Percentiles rank a stretch among this genome's conserved stretches.
Evolutionary conservation across 2,888 invertebrate species (phyloP).

Genomic region (Teleogryllus oceanicus): DNA sequence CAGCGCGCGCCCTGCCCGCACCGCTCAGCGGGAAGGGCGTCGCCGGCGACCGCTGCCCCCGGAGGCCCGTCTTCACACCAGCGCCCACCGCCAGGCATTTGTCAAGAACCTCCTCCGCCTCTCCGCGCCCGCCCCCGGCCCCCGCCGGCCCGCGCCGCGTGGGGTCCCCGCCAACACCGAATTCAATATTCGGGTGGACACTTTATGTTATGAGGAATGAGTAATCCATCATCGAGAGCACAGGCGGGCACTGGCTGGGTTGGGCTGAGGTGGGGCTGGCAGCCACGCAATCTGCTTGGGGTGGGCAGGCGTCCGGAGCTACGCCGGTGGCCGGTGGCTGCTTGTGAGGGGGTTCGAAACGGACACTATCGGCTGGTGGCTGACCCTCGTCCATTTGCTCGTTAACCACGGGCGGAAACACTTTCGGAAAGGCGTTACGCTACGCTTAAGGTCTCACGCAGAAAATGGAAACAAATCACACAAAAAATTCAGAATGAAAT

Average conservation of each 20-base stretch:
- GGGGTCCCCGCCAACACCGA: not conserved
- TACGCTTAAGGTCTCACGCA: too few relatives aligned
- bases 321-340: too few relatives aligned
- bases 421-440: too few relatives aligned
- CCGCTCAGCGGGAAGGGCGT: not conserved
- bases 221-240: not conserved
- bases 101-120: not conserved
- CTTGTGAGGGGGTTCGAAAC: too few relatives aligned
- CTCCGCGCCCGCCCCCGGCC: not conserved
- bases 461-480: too few relatives aligned
- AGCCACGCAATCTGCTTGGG: too few relatives aligned
- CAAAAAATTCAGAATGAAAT: too few relatives aligned
- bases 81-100: not conserved
- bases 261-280: too few relatives aligned
- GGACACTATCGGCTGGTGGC: too few relatives aligned
- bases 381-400: too few relatives aligned
- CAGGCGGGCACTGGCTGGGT: not conserved
- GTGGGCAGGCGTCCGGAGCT: too few relatives aligned
- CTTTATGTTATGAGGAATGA: conserved; percentile 18
- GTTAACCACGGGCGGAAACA: too few relatives aligned
- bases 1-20: not conserved
- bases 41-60: not conserved
- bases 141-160: not conserved
- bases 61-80: not conserved
- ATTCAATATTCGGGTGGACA: conserved; percentile 18